These are phyloP conservation scores for Ylistrum balloti DNA, from an alignment of 1,140 invertebrate genomes.

Conservation along the genomic window DNA sequence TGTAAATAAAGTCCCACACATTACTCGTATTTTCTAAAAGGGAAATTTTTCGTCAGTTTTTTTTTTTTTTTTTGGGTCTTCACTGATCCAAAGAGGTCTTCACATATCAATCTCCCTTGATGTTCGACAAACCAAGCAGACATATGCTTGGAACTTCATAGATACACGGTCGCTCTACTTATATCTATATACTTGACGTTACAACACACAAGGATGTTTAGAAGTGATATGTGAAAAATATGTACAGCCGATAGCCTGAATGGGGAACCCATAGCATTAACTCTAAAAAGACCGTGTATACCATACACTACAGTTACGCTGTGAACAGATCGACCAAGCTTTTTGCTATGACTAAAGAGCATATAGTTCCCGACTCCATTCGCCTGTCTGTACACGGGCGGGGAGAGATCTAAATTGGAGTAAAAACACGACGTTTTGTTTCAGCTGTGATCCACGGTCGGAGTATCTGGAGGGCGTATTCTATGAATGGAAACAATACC, in stretches of 20 bases:
- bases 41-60: constrained; percentile 10
- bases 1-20: neutral
- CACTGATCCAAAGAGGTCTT: neutral
- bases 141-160: neutral
- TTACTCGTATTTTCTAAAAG: constrained; percentile 23
- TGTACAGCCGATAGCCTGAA: neutral
- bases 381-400: constrained; percentile 10
- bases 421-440: constrained; percentile 14
- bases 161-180: neutral
- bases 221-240: constrained; percentile 34
- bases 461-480: neutral
- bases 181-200: neutral
- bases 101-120: neutral
- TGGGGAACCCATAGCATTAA: neutral
- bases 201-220: neutral
- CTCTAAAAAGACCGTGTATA: neutral
- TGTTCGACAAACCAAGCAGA: neutral
- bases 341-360: constrained; percentile 24
- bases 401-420: constrained; percentile 26
- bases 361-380: neutral
- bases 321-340: neutral
- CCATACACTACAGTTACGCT: neutral
- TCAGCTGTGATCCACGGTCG: neutral
- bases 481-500: constrained; percentile 25
- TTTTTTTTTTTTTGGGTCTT: neutral